Base-by-base conservation (phyloP, 1,140 invertebrate genomes). In the Odontomachus brunneus region DNA sequence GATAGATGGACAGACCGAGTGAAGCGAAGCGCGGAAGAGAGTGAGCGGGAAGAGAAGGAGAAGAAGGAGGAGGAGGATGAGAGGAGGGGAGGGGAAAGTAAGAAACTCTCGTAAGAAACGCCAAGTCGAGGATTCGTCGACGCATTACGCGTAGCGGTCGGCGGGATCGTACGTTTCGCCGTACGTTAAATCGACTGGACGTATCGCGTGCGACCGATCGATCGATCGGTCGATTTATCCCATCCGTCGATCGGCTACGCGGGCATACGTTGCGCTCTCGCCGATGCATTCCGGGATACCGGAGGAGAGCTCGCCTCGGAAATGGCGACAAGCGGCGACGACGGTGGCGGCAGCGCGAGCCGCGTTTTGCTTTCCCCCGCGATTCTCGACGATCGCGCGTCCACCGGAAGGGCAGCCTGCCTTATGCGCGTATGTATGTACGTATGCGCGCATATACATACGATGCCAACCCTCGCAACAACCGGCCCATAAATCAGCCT, bases 401-500 rank as follows among this genome's bases (percentile, higher is more conserved):
- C 78, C 83, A 85, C 86, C 89, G 90, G 89, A 91, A 91, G 88
- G 82, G 90, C 89, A 90, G 85, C 84, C 90, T 73, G 76, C 73
- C 86, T 87, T 82, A 66, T 85, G 78, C 69, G 73, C 29, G 14
- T 26, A 12, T n/a, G 51, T 24, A 71, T 48, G 29, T 69, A 60
- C 24, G 66, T 84, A 71, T 53, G 55, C 38, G 55, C 29, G 26
- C 38, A 57, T 66, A 12, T 66, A 63, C 24, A 49, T 53, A 53
- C 29, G 44, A 48, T 71, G 57, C 55, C 88, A 86, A 84, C 84
- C 89, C 88, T 91, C 62, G 65, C 88, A 5, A 89, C 87, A 85
- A 90, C 88, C 71, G 82, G 87, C 84, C 89, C 88, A 92, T 93
- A 93, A 93, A 92, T 93, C 92, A 93, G 91, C 72, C 89, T 87